These are phyloP conservation scores for Crematogaster levior DNA, from an alignment of 2,888 invertebrate genomes.

Conservation along the genomic window DNA sequence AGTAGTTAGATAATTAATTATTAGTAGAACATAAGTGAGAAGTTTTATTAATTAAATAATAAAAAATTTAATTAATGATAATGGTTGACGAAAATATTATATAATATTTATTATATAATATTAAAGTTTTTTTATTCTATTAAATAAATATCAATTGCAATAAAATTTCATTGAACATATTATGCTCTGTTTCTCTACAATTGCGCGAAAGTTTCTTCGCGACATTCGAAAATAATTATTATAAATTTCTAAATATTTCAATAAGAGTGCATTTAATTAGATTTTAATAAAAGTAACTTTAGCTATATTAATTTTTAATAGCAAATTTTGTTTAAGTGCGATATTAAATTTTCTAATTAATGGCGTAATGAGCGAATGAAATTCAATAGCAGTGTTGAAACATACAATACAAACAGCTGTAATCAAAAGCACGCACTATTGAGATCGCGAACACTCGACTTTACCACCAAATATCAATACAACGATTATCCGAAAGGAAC, in stretches of 20 bases:
- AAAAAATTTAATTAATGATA: neutral
- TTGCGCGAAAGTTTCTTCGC: neutral
- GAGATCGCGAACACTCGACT: neutral
- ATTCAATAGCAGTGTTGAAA: neutral
- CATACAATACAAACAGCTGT: constrained; percentile 1
- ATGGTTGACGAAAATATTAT: neutral
- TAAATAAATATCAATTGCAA: neutral
- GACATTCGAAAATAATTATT: constrained; percentile 29
- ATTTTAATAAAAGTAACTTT: constrained; percentile 32
- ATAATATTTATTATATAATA: neutral
- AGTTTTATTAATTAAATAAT: neutral
- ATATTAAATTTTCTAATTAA: constrained; percentile 40
- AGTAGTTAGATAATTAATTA: neutral
- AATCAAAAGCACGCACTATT: neutral
- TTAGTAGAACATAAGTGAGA: neutral
- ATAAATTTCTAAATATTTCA: constrained; percentile 29
- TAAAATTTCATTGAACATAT: neutral
- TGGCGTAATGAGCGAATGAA: constrained; percentile 16
- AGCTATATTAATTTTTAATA: constrained; percentile 31
- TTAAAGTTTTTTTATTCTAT: no score
- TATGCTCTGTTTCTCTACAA: neutral
- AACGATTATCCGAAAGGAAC: constrained; percentile 42
- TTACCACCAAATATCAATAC: constrained; percentile 41
- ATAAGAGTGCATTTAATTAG: constrained; percentile 28
- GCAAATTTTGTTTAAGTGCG: constrained; percentile 1